Evolutionary conservation across 2,113 vertebrate genomes (phyloP), one percentile per base, ranked within the genome.

Genomic region (Centrocercus urophasianus): DNA sequence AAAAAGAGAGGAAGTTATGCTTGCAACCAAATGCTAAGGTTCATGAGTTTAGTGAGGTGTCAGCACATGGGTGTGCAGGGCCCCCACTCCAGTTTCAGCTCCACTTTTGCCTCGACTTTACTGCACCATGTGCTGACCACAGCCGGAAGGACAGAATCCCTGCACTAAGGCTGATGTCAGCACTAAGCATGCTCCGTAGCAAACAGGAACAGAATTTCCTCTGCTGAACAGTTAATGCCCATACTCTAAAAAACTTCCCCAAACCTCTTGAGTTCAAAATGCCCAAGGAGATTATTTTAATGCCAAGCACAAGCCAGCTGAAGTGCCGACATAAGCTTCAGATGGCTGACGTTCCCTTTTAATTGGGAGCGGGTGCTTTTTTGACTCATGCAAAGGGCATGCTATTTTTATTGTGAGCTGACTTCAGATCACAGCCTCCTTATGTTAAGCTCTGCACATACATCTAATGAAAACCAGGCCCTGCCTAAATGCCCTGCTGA

Each of bases 401-500:
- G 76, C 92, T 95, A 94, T 96, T 94, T 94, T 95, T 90, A 52
- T 54, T 78, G 47, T 42, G 43, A 65, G 75, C 83, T 61, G 69
- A 83, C 64, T 95, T 90, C 90, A 80, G 82, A 95, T 90, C 92
- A 70, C 83, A 95, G 88, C 76, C 80, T 86, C 73, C 83, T 85
- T 38, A 54, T 81, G 42, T 28, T 75, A 36, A 57, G 83, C 86
- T 80, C 89, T 88, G 80, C 54, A 69, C 27, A 86, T 11, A 57
- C 61, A 72, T 81, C 77, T 95, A 96, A 95, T 95, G 92, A 96
- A 94, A 96, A 63, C 87, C 92, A 96, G 90, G 54, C 83, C 91
- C 88, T 89, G 70, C 85, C 70, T 86, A 38, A 40, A 66, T 88
- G 48, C 56, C 83, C 48, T 32, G 76, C 65, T 92, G 82, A 56